Evolutionary conservation across 2,888 invertebrate genomes (phyloP).

Genomic region (Dynastes grantii): DNA sequence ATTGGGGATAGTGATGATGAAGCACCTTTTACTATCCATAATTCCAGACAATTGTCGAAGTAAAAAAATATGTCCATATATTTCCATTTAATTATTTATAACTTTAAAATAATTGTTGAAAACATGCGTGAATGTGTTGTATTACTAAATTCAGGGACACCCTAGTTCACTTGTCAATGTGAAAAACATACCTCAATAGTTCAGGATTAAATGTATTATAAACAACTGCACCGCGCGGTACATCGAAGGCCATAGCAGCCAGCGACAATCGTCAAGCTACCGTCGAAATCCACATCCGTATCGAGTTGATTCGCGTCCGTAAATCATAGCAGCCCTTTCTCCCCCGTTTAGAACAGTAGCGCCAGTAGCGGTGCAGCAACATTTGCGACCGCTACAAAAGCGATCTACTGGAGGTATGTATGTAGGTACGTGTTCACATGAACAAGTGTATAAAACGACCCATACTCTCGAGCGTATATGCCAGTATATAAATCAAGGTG

Average conservation of each 20-base stretch:
- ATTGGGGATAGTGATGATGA: too few species aligned
- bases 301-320: conserved; percentile 61
- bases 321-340: conserved; percentile 59
- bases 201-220: conserved; percentile 20
- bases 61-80: too few species aligned
- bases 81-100: too few species aligned
- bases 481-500: conserved; percentile 64
- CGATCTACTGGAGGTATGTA: conserved; percentile 61
- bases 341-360: neutral
- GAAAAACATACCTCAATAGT: conserved; percentile 2
- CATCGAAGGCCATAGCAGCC: neutral
- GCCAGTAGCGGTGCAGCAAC: neutral
- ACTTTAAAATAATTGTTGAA: too few species aligned
- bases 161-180: neutral
- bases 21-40: too few species aligned
- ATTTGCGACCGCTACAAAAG: conserved; percentile 59
- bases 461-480: neutral
- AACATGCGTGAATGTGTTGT: too few species aligned
- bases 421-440: neutral
- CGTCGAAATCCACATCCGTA: conserved; percentile 60
- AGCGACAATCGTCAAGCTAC: conserved; percentile 7
- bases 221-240: neutral
- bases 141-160: neutral
- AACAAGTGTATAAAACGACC: conserved; percentile 58
- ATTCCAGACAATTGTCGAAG: too few species aligned